Conservation (phyloP, 1,140 invertebrate species). For the Drosophila bipectinata region DNA sequence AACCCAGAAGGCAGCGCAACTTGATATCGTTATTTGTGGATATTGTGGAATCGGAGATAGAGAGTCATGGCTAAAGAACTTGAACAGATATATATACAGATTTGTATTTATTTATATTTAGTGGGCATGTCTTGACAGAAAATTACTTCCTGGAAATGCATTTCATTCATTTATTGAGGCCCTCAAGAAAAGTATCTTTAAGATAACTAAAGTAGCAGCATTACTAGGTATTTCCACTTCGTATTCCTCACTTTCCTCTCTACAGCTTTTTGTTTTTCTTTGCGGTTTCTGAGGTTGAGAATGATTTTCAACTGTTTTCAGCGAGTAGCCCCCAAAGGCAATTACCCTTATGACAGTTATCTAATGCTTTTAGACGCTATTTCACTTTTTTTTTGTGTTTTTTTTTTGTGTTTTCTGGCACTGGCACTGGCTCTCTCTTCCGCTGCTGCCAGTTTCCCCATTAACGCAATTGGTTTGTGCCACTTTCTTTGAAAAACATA, state of each 20-base stretch:
- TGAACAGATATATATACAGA: no score
- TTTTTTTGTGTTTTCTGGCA: background rate
- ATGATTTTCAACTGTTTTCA: conserved; percentile 10
- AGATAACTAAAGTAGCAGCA: no score
- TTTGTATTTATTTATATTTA: no score
- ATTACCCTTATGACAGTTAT: conserved; percentile 65
- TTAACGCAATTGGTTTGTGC: conserved; percentile 74
- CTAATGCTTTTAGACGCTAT: conserved; percentile 34
- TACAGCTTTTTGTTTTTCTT: background rate
- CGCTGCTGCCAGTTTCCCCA: conserved; percentile 33
- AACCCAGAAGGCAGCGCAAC: conserved; percentile 11
- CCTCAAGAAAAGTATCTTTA: no score
- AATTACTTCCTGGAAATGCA: background rate
- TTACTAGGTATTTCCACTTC: no score
- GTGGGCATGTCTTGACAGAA: no score
- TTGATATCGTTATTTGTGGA: conserved; percentile 24
- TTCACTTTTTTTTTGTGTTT: background rate
- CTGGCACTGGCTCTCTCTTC: conserved; percentile 44
- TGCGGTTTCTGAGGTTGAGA: conserved; percentile 35
- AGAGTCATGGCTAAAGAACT: no score
- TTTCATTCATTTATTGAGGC: no score
- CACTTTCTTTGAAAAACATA: conserved; percentile 48
- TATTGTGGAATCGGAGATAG: background rate
- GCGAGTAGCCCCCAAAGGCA: conserved; percentile 16
- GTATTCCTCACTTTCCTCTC: no score